These are phyloP conservation scores for Parauchenoglanis ngamensis DNA, from an alignment of 2,797 vertebrate species.

Conservation along the genomic window DNA sequence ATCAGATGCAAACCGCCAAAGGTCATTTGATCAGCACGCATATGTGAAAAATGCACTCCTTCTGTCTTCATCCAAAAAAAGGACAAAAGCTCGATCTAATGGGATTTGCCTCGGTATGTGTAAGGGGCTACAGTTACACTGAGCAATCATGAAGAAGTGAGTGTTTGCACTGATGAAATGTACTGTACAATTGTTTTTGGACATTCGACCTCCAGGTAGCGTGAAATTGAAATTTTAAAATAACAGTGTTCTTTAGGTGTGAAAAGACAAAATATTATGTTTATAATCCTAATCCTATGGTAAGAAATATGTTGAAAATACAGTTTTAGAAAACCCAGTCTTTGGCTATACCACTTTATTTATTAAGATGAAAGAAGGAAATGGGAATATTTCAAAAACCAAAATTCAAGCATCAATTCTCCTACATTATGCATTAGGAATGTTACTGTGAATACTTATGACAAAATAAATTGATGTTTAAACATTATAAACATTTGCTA, in stretches of 20 bases:
- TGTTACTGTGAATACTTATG: neutral
- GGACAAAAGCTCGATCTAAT: slow-evolving; percentile 37
- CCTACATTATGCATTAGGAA: neutral
- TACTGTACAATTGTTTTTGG: neutral
- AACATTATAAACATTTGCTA: neutral
- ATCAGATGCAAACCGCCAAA: slow-evolving; percentile 68
- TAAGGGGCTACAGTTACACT: slow-evolving; percentile 35
- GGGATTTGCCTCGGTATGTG: slow-evolving; percentile 37
- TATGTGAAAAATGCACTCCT: slow-evolving; percentile 55
- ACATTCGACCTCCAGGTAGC: slow-evolving; percentile 2
- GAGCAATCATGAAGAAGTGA: slow-evolving; percentile 14
- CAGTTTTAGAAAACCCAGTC: neutral
- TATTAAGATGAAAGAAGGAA: neutral
- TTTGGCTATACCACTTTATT: neutral
- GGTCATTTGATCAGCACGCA: slow-evolving; percentile 69
- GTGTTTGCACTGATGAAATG: slow-evolving; percentile 21
- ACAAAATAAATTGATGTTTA: neutral
- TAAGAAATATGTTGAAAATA: neutral
- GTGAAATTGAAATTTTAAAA: neutral
- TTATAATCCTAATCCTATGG: neutral
- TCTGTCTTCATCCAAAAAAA: slow-evolving; percentile 21
- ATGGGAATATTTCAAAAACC: neutral
- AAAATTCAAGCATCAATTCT: neutral
- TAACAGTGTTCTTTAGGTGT: neutral
- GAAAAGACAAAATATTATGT: slow-evolving; percentile 16